These are phyloP conservation scores for Bubo blakistoni DNA, from an alignment of 2,113 vertebrate species.

Conservation along the genomic window DNA sequence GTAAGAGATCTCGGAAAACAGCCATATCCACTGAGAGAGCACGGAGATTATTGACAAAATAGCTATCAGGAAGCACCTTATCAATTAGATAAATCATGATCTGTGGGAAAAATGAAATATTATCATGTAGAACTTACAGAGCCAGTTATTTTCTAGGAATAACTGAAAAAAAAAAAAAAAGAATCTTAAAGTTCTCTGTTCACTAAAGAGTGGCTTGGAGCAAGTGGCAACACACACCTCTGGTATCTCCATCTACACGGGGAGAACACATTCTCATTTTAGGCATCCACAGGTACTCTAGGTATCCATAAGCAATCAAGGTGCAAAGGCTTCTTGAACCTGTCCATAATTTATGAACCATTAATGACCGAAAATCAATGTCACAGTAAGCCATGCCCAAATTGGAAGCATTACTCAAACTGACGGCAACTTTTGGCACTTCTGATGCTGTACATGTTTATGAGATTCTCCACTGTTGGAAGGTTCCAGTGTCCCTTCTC, in stretches of 20 bases:
- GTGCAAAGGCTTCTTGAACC: background rate
- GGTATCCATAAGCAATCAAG: background rate
- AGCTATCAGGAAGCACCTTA: slow-evolving; percentile 97
- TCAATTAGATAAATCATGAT: slow-evolving; percentile 99
- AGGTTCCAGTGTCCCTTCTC: background rate
- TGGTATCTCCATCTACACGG: background rate
- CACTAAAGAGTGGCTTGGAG: background rate
- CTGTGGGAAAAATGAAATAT: slow-evolving; percentile 64
- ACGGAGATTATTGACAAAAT: slow-evolving; percentile 97
- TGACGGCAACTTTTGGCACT: background rate
- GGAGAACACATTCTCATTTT: background rate
- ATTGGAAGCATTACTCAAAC: background rate
- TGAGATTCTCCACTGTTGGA: background rate
- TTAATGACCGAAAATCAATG: background rate
- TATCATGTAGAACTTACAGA: background rate
- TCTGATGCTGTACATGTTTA: background rate
- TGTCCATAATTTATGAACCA: background rate
- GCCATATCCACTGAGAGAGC: slow-evolving; percentile 94
- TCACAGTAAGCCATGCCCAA: background rate
- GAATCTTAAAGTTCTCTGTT: background rate
- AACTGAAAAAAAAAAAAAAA: background rate
- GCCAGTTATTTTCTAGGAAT: background rate
- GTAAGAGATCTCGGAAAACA: slow-evolving; percentile 86
- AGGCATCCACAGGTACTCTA: background rate
- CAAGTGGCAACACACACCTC: background rate